Percentiles rank a stretch among this genome's conserved stretches.
Conservation (phyloP, 2,888 invertebrate genomes). For the Uloborus plumipes region DNA sequence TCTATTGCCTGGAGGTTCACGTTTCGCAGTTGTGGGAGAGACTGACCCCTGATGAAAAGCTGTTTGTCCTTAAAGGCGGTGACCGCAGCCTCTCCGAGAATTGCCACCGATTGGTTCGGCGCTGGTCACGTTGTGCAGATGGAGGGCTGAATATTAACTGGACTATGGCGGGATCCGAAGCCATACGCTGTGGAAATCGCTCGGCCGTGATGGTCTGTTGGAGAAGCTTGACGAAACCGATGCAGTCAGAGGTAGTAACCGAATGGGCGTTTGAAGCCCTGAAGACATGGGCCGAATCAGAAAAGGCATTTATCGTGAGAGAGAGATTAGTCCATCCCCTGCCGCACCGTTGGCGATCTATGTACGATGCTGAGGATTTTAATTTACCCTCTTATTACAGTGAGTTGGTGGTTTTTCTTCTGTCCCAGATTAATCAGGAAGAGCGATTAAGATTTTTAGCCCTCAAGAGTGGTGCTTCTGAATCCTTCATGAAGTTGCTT, state of each 20-base stretch:
- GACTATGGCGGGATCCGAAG: not conserved
- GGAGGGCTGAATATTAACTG: not conserved
- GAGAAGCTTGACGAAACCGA: not conserved
- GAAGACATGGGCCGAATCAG: not conserved
- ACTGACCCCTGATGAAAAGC: not conserved
- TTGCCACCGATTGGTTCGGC: not conserved
- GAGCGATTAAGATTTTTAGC: conserved; percentile 1
- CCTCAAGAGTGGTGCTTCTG: not conserved
- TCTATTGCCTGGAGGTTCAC: not conserved
- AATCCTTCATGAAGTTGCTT: not conserved
- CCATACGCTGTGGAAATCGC: not conserved
- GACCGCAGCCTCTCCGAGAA: not conserved
- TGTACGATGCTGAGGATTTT: not conserved
- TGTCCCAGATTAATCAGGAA: not conserved
- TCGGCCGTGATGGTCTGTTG: not conserved
- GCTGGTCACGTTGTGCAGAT: not conserved
- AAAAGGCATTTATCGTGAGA: not conserved
- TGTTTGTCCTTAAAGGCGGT: not conserved
- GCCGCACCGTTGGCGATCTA: not conserved
- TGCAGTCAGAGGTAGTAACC: not conserved
- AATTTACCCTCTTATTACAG: conserved; percentile 2
- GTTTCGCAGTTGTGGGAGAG: not conserved
- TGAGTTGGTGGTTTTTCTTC: not conserved
- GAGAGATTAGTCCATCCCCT: not conserved
- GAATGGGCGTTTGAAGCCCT: not conserved